Conservation (phyloP, 2,797 vertebrate genomes). For the Psittacula derbiana region DNA sequence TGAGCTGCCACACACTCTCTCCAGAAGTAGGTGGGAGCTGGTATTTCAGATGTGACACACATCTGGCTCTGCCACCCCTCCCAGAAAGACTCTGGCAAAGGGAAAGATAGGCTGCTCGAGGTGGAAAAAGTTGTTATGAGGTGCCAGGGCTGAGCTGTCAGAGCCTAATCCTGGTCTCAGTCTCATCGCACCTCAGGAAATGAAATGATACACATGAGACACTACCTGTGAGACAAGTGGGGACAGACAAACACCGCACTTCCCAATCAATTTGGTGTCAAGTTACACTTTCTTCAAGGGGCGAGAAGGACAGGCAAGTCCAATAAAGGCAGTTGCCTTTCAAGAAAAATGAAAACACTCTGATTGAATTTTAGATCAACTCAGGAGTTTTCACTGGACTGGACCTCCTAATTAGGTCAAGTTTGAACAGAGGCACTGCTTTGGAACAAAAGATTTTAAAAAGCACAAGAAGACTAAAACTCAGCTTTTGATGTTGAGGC, state of each 20-base stretch:
- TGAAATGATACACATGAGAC: neutral
- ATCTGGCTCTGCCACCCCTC: neutral
- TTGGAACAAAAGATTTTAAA: neutral
- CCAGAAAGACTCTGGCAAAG: neutral
- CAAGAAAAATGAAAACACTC: neutral
- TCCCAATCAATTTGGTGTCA: neutral
- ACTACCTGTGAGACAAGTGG: accelerated
- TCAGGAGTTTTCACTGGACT: neutral
- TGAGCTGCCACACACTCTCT: neutral
- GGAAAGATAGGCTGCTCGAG: neutral
- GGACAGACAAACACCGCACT: neutral
- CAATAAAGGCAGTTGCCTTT: neutral
- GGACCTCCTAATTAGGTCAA: neutral
- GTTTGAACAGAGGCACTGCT: neutral
- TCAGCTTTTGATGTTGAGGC: neutral
- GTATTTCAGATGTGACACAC: neutral
- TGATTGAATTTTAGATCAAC: neutral
- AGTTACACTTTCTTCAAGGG: neutral
- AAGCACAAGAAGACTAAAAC: neutral
- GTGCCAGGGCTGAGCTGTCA: neutral
- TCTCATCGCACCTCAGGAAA: neutral
- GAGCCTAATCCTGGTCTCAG: neutral
- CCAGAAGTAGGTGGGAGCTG: neutral
- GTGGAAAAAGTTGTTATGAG: neutral
- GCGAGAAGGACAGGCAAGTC: neutral